Percentiles rank a stretch among this genome's conserved stretches.
These are phyloP conservation scores for Myodes glareolus DNA, from an alignment of 2,113 vertebrate genomes.

Conservation along the genomic window DNA sequence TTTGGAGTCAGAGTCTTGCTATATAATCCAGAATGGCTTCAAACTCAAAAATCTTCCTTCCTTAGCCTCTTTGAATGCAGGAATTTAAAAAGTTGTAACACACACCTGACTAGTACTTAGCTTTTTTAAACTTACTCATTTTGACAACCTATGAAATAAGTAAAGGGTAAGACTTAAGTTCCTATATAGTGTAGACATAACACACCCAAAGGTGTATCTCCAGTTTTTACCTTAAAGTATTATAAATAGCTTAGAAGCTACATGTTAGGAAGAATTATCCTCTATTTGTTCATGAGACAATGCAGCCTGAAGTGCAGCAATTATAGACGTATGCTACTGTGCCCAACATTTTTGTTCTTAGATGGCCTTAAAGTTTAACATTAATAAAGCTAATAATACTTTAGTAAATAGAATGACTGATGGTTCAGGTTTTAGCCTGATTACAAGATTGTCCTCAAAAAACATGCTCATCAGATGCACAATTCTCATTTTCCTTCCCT, in stretches of 20 bases:
- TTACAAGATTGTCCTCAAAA: not conserved
- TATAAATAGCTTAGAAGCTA: not conserved
- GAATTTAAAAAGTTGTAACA: not conserved
- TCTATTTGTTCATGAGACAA: not conserved
- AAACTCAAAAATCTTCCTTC: not conserved
- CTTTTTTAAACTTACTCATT: not conserved
- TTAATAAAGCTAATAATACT: not conserved
- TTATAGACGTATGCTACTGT: not conserved
- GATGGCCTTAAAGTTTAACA: not conserved
- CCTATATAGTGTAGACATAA: not conserved
- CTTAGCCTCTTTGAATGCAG: not conserved
- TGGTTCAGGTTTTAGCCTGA: constrained; percentile 18
- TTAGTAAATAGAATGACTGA: not conserved
- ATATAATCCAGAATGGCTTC: not conserved
- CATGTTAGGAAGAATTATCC: not conserved
- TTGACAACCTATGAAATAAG: not conserved
- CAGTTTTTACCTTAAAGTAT: not conserved
- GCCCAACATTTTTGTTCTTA: not conserved
- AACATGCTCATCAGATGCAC: not conserved
- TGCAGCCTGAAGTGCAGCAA: too few species aligned
- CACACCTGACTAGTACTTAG: not conserved
- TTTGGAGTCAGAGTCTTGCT: not conserved
- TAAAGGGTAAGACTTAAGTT: not conserved
- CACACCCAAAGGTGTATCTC: not conserved
- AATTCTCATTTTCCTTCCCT: not conserved